Conservation (phyloP, 2,888 invertebrate species). For the Hirtodrosophila histrioides region DNA sequence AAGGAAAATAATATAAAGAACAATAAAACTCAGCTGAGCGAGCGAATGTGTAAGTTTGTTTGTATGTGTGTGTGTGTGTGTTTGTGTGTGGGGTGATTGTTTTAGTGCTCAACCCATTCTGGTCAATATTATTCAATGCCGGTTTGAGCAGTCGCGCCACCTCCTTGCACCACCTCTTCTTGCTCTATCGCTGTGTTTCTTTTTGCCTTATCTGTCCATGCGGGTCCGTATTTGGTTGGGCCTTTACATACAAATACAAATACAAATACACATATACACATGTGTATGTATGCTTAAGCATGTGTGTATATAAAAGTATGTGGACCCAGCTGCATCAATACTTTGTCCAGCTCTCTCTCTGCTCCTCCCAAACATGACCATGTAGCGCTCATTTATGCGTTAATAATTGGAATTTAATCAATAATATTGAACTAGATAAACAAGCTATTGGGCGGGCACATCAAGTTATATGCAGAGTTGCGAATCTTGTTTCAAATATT, state of each 20-base stretch:
- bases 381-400: constrained; percentile 58
- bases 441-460: neutral
- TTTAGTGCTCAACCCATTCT: constrained; percentile 53
- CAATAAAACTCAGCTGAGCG: constrained; percentile 21
- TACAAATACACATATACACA: neutral
- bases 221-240: constrained; percentile 52
- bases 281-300: neutral
- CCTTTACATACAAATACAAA: constrained; percentile 14
- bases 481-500: no score
- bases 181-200: constrained; percentile 21
- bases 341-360: constrained; percentile 17
- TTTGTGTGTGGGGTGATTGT: constrained; percentile 14
- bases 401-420: constrained; percentile 74
- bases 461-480: no score
- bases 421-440: constrained; percentile 53
- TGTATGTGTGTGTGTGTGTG: constrained; percentile 5
- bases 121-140: constrained; percentile 74
- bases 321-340: constrained; percentile 38
- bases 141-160: constrained; percentile 5
- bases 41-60: constrained; percentile 2
- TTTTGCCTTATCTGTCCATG: constrained; percentile 60
- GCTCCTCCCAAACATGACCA: constrained; percentile 19
- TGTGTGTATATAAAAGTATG: constrained; percentile 4
- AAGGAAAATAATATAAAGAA: constrained; percentile 20
- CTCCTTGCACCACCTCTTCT: constrained; percentile 15